Base-by-base conservation (phyloP, 2,888 invertebrate genomes). In the Drosophila aldrichi region DNA sequence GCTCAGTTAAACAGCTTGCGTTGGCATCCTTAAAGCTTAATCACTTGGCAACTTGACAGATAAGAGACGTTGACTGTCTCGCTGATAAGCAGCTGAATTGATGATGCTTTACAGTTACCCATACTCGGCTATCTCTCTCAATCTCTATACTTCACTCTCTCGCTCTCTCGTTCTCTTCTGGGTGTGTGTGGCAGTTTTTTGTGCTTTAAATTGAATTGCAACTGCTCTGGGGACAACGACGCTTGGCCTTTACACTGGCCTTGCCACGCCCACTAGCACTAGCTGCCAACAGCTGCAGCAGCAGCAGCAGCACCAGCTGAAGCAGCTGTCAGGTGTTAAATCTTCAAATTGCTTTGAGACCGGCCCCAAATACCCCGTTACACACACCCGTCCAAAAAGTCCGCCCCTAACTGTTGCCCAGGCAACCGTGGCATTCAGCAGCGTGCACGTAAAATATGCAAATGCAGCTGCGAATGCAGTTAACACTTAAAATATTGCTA, bases 401-500 rank as follows among this genome's bases (percentile, higher is more conserved):
- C n/a, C n/a, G 43, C 46, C 34, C 34, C 34, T 18, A 36, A 34
- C 51, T 22, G 34, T 25, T 54, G 29, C 25, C 54, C 25, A 40
- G 18, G 25, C 25, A 40, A 18, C 40, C 54, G 25, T 20, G 34
- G 34, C 60, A 22, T 6, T 16, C 34, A 57, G 56, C 36, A 41
- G 44, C 44, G 48, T 66, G 43, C 57, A 66, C 73, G 68, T 79
- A 66, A 79, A 89, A 83, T 73, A 84, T 84, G 82, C 74, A 80
- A 82, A 84, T 87, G 84, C 84, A 71, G 44, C 74, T 78, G 68
- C 74, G 51, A 74, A 61, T 75, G 81, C 84, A 81, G 67, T 81
- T 81, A 87, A 73, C 84, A 73, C 76, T 60, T 81, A 87, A 85
- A 89, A 89, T 89, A 89, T 85, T 76, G 84, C 84, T 73, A 79